A percentile compares a stretch with the other conserved stretches of the same genome.
phyloP scores from a whole-genome alignment of 1,140 invertebrate species.

The Heliconius nattereri region DNA sequence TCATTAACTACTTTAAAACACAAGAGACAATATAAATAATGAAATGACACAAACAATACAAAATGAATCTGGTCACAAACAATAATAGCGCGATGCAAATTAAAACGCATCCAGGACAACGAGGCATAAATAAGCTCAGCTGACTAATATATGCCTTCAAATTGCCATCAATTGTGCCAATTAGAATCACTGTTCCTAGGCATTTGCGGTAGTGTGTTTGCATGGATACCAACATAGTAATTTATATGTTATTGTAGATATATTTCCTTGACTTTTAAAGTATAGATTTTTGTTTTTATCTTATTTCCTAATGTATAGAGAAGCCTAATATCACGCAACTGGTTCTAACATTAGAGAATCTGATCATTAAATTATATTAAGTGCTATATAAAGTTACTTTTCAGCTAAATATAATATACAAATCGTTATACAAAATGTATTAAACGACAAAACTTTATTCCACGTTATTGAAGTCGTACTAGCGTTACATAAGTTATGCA shows the following conservation, averaged over 20 bases:
- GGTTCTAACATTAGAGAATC: too few species aligned
- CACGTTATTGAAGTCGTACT: background rate
- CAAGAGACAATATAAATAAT: background rate
- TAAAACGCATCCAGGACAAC: slow-evolving; percentile 31
- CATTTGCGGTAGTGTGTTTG: slow-evolving; percentile 17
- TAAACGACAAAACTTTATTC: background rate
- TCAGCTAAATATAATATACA: background rate
- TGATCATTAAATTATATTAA: background rate
- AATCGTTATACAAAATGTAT: background rate
- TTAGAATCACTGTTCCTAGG: slow-evolving; percentile 36
- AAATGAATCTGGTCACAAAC: slow-evolving; percentile 9
- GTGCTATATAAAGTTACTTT: background rate
- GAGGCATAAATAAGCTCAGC: slow-evolving; percentile 29
- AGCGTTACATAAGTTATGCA: background rate
- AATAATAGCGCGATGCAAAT: slow-evolving; percentile 13
- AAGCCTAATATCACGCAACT: too few species aligned
- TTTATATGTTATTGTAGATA: background rate
- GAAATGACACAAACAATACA: background rate
- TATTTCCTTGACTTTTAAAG: background rate
- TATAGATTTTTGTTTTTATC: too few species aligned
- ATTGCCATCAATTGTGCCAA: slow-evolving; percentile 38
- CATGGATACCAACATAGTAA: slow-evolving; percentile 17
- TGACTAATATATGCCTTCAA: slow-evolving; percentile 20
- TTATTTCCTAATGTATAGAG: too few species aligned
- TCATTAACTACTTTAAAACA: background rate